phyloP scores from a whole-genome alignment of 1,140 invertebrate species.

The Lutraria rhynchaena region DNA sequence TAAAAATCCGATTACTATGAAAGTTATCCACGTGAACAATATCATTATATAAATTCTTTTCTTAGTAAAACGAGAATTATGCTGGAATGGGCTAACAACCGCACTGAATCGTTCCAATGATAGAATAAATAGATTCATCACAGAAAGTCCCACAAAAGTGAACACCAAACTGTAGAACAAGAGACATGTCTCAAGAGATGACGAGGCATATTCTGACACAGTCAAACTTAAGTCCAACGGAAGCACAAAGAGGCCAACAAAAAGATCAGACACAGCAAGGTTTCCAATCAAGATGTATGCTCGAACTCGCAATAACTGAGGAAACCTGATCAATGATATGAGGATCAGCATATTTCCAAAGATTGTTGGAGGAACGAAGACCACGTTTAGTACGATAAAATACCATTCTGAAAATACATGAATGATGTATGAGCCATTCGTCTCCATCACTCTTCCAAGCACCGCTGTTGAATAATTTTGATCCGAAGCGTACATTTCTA shows the following conservation, averaged over 20 bases:
- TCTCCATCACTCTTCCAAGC: too few relatives aligned
- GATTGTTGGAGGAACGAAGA: neutral
- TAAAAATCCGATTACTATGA: neutral
- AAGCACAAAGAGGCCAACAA: slow-evolving; percentile 4
- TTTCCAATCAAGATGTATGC: slow-evolving; percentile 28
- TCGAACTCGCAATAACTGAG: neutral
- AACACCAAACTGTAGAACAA: slow-evolving; percentile 9
- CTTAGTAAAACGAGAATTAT: slow-evolving; percentile 1
- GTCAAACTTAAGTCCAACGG: neutral
- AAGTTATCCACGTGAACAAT: neutral
- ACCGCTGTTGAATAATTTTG: too few relatives aligned
- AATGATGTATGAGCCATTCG: too few relatives aligned
- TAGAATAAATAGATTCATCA: slow-evolving; percentile 9
- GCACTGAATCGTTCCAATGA: slow-evolving; percentile 19
- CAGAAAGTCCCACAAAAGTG: neutral
- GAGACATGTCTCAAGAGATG: neutral
- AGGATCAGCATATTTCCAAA: slow-evolving; percentile 11
- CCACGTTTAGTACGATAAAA: neutral
- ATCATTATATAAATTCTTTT: neutral
- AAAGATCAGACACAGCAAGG: slow-evolving; percentile 1
- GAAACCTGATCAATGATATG: slow-evolving; percentile 11
- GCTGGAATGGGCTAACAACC: slow-evolving; percentile 8
- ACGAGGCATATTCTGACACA: neutral
- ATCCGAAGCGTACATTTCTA: too few relatives aligned
- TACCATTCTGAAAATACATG: neutral